These are phyloP conservation scores for Neelides sp. DNA, from an alignment of 1,140 invertebrate species.

Conservation along the genomic window DNA sequence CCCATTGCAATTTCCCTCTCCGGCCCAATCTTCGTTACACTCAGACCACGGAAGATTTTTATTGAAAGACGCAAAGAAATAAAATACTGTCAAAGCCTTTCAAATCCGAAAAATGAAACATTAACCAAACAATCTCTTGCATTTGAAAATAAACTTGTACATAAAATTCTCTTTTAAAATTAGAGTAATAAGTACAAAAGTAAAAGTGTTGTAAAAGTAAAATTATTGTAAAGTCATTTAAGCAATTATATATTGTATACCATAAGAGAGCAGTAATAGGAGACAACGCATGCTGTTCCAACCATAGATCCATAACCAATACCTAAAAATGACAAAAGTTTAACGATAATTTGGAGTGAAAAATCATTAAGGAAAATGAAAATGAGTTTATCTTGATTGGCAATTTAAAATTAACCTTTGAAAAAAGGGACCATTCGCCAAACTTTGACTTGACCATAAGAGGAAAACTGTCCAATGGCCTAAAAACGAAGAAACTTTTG, in stretches of 20 bases:
- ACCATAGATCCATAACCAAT: constrained; percentile 37
- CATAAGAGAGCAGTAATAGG: constrained; percentile 52
- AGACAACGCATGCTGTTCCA: constrained; percentile 32
- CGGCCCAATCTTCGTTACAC: not conserved
- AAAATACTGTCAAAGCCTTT: not conserved
- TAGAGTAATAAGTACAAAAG: not conserved
- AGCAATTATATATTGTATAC: constrained; percentile 75
- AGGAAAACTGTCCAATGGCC: constrained; percentile 41
- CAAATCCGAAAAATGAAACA: not conserved
- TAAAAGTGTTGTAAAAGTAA: not conserved
- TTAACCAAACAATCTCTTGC: constrained; percentile 5
- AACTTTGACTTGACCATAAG: constrained; percentile 35
- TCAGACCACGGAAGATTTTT: not conserved
- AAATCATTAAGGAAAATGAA: too few species aligned
- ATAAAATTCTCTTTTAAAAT: not conserved
- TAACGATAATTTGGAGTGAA: too few species aligned
- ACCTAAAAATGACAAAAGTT: too few species aligned
- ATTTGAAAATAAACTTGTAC: not conserved
- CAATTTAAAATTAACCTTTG: too few species aligned
- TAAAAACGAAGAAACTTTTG: too few species aligned
- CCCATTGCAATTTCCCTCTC: not conserved
- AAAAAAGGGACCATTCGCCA: constrained; percentile 36
- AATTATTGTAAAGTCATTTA: constrained; percentile 52
- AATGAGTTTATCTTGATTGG: too few species aligned
- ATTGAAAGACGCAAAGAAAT: not conserved